Base-by-base conservation (phyloP, 2,797 vertebrate species). In the Gymnothorax javanicus region DNA sequence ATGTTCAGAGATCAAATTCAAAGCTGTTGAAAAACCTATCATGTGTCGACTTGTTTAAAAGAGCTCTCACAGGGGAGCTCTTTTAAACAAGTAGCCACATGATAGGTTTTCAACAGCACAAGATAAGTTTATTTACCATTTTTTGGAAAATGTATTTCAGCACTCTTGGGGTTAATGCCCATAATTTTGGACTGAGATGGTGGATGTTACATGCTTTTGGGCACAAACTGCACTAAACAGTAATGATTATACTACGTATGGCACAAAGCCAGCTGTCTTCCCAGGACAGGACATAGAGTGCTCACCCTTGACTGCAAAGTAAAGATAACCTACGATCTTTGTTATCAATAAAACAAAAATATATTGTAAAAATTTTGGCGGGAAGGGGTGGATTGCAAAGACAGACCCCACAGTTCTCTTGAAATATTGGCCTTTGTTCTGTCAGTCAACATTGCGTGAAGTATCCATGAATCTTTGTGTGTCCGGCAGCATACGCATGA, bases 321-420 rank as follows among this genome's bases (percentile, higher is more conserved):
- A 27, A 9, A 25, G 23, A 73, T 43, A n/a, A 67, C 20, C 27
- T 73, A 43, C 15, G 27, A 43, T 73, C 71, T 73, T 27, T 4
- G 9, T 73, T 33, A 50, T 79, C 4, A 79, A 79, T 52, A 79
- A 50, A 50, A 33, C 23, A 50, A 79, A 20, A 50, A 77, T 15
- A 43, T 12, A 2, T 13, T 43, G 3, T 33, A 73, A 33, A 11
- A 15, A 43, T 73, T n/a, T 8, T n/a, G 25, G 71, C 2, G 71
- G 88, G 54, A 59, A 88, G 90, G 86, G 90, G 89, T 88, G 87
- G 86, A 86, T 90, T 88, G 87, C 88, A 89, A 84, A 86, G 88
- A 90, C 88, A 86, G 87, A 87, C 82, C 86, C 85, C 89, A 90
- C 90, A 89, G 86, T 83, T 82, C 81, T 87, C 88, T 82, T 85